Evolutionary conservation across 2,888 invertebrate species (phyloP).

Genomic region (Ormia ochracea): DNA sequence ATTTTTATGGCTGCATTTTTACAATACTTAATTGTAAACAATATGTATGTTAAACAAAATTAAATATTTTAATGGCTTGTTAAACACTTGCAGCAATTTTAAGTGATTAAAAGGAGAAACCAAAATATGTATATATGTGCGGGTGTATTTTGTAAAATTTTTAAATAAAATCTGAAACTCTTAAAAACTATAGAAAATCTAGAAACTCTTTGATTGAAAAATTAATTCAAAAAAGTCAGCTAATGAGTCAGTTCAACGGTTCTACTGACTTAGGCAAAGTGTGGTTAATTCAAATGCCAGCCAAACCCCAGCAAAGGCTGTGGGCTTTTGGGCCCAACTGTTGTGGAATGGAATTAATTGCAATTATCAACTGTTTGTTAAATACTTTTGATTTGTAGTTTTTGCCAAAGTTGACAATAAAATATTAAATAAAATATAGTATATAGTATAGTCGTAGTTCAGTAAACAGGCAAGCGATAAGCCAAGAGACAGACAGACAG

Average conservation of each 20-base stretch:
- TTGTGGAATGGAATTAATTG: neutral
- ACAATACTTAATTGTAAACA: conserved; percentile 38
- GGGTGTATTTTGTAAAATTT: no score
- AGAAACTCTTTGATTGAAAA: no score
- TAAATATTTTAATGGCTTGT: conserved; percentile 41
- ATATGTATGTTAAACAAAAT: conserved; percentile 34
- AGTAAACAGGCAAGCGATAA: neutral
- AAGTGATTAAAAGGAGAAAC: neutral
- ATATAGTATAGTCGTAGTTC: neutral
- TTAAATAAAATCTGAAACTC: no score
- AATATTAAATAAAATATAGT: neutral
- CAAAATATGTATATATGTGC: no score
- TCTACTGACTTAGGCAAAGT: no score
- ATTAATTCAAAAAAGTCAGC: no score
- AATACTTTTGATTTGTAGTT: neutral
- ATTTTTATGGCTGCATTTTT: conserved; percentile 19
- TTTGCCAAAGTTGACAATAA: neutral
- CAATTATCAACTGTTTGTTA: neutral
- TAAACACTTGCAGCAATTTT: conserved; percentile 31
- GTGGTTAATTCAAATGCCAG: no score
- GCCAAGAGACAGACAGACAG: conserved; percentile 9
- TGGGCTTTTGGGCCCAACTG: conserved; percentile 4
- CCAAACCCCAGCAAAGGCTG: no score
- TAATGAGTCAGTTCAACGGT: no score
- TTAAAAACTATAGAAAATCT: no score